Evolutionary conservation across 2,888 invertebrate species (phyloP).

Genomic region (Polydrusus cervinus): DNA sequence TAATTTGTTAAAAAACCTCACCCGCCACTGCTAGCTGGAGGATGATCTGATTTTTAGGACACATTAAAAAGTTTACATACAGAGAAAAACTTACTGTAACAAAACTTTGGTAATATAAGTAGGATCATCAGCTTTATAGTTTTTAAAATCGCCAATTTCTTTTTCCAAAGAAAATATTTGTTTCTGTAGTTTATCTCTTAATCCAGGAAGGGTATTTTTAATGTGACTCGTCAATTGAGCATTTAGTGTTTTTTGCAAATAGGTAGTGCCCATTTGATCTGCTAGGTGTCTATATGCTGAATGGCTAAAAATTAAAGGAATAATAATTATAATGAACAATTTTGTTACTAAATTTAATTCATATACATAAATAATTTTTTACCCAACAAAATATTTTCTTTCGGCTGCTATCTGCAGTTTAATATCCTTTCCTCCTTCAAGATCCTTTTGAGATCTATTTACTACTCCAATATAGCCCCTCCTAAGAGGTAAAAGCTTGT

Average conservation of each 20-base stretch:
- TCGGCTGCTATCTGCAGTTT: constrained; percentile 94
- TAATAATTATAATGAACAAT: no score
- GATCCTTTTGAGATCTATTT: constrained; percentile 98
- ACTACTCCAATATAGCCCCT: constrained; percentile 99
- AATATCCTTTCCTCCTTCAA: constrained; percentile 98
- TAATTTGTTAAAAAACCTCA: no score
- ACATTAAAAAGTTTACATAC: no score
- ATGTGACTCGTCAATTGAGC: constrained; percentile 99
- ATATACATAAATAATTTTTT: constrained; percentile 52
- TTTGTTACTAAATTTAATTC: no score
- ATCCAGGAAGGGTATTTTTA: constrained; percentile 94
- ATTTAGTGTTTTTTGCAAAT: constrained; percentile 96
- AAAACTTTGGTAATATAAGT: constrained; percentile 99
- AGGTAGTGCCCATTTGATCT: constrained; percentile 97
- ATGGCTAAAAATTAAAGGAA: constrained; percentile 75
- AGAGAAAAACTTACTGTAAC: constrained; percentile 87
- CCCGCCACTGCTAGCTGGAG: no score
- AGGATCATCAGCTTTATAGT: constrained; percentile 98
- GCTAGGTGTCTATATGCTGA: constrained; percentile 98
- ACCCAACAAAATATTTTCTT: constrained; percentile 97
- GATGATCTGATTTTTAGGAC: no score
- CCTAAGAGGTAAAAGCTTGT: constrained; percentile 93
- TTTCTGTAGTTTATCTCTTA: constrained; percentile 96
- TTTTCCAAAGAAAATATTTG: constrained; percentile 96
- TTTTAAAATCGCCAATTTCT: constrained; percentile 99